Evolutionary conservation across 2,888 invertebrate genomes (phyloP), one percentile per base, ranked within the genome.

Genomic region (Drosophila mimetica): DNA sequence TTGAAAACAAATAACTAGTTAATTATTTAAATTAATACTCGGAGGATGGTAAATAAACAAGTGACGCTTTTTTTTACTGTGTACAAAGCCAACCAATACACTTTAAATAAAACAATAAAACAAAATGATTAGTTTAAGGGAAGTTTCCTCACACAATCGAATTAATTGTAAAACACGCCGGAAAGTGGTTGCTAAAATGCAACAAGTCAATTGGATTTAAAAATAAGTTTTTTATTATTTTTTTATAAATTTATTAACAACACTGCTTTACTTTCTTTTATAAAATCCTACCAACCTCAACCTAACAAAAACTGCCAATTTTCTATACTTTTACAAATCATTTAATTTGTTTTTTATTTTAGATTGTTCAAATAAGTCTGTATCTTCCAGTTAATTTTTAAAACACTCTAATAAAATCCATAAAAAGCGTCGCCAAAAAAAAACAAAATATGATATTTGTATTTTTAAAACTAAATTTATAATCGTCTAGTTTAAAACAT

Each of bases 401-500:
- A 63, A 48, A 9, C 25, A 20, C 50, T 52, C 39, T 20, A n/a
- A n/a, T 28, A 5, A 46, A 34, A 37, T 11, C 16, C 39, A 41
- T 37, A 20, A n/a, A 48, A 60, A 44, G 52, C 30, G 44, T 70
- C 63, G 59, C 54, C 53, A 54, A 73, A 37, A 64, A 64, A 16
- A 46, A 25, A 37, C 18, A 50, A 50, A 55, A 20, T 50, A 55
- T 53, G 48, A 51, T 51, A 67, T 69, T 59, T 70, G 51, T 69
- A 70, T 36, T 55, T 55, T 39, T 63, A 73, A 58, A 55, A 50
- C 37, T 22, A 58, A 77, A 64, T 79, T 85, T 79, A 87, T 87
- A 87, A 85, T 82, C 76, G 82, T 81, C 82, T 83, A 82, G 87
- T 84, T 71, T 74, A 74, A 46, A 80, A 59, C 41, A 63, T 50